These are phyloP conservation scores for Steinernema feltiae DNA, from an alignment of 1,140 invertebrate species.

Conservation along the genomic window DNA sequence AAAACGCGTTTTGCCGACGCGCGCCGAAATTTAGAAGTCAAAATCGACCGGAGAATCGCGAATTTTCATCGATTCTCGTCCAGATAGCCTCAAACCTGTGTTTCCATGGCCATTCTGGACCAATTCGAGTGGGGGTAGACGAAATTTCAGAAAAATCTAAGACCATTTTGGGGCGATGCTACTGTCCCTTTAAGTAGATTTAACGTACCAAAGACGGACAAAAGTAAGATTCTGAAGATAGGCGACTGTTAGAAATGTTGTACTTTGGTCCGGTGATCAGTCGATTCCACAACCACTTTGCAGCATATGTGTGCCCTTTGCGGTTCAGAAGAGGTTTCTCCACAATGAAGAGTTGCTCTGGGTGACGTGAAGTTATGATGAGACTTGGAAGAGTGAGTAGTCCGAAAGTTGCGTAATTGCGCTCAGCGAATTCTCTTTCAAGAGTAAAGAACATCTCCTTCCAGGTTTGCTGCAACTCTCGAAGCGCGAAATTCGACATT, in stretches of 20 bases:
- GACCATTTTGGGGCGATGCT: too few relatives aligned
- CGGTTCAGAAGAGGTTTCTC: slow-evolving; percentile 45
- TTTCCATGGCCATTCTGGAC: too few relatives aligned
- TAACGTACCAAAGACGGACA: slow-evolving; percentile 48
- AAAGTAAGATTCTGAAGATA: slow-evolving; percentile 49
- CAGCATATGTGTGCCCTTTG: slow-evolving; percentile 50
- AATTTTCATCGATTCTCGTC: too few relatives aligned
- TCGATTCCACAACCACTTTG: slow-evolving; percentile 52
- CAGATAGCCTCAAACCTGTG: too few relatives aligned
- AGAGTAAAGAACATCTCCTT: slow-evolving; percentile 26
- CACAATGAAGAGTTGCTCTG: slow-evolving; percentile 46
- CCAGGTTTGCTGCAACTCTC: slow-evolving; percentile 38
- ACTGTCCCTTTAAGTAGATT: too few relatives aligned
- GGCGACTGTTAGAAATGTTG: slow-evolving; percentile 36
- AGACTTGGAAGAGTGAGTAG: slow-evolving; percentile 40
- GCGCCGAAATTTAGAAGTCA: too few relatives aligned
- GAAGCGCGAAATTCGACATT: slow-evolving; percentile 40
- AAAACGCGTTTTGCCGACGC: too few relatives aligned
- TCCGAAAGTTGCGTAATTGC: slow-evolving; percentile 46
- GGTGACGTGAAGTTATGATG: slow-evolving; percentile 45
- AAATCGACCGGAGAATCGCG: too few relatives aligned
- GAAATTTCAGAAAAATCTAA: too few relatives aligned
- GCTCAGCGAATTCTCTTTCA: slow-evolving; percentile 43
- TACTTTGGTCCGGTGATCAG: slow-evolving; percentile 48
- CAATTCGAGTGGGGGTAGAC: too few relatives aligned